Percentiles rank a stretch among this genome's conserved stretches.
phyloP scores from a whole-genome alignment of 2,888 invertebrate species.

The Rotaria sp. region DNA sequence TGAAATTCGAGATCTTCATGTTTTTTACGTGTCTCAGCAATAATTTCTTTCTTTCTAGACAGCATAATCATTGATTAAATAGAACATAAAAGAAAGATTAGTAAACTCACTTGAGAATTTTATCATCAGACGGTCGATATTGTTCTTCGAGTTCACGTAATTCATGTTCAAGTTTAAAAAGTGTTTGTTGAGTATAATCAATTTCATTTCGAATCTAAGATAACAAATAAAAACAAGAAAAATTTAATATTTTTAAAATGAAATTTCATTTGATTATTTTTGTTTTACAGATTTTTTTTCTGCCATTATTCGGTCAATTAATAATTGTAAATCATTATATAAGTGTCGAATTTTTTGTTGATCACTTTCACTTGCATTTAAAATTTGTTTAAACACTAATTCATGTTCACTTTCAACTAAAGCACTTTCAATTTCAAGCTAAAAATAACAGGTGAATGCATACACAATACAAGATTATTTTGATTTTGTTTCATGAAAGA shows the following conservation, averaged over 20 bases:
- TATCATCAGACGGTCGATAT: slow-evolving; percentile 14
- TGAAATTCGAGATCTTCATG: slow-evolving; percentile 41
- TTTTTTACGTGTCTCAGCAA: slow-evolving; percentile 32
- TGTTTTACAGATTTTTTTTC: not conserved
- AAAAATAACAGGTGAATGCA: not conserved
- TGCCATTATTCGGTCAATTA: slow-evolving; percentile 25
- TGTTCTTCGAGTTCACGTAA: slow-evolving; percentile 22
- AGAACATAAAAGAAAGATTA: slow-evolving; percentile 22
- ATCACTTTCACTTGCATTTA: slow-evolving; percentile 20
- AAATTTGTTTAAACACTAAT: slow-evolving; percentile 34
- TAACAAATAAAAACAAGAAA: not conserved
- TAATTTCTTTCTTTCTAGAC: slow-evolving; percentile 32
- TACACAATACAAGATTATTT: not conserved
- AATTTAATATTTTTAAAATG: not conserved
- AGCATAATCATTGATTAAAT: slow-evolving; percentile 7
- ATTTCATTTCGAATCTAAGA: slow-evolving; percentile 38
- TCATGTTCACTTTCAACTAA: slow-evolving; percentile 38
- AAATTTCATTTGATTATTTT: not conserved
- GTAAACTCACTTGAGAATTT: not conserved
- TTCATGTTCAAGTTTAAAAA: slow-evolving; percentile 38
- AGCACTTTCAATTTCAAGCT: slow-evolving; percentile 41
- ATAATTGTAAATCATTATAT: slow-evolving; percentile 35
- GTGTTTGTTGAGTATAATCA: slow-evolving; percentile 34
- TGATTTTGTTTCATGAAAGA: not conserved
- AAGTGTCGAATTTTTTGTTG: slow-evolving; percentile 36